These are phyloP conservation scores for Elephantulus edwardii DNA, from an alignment of 2,113 vertebrate species.

Conservation along the genomic window DNA sequence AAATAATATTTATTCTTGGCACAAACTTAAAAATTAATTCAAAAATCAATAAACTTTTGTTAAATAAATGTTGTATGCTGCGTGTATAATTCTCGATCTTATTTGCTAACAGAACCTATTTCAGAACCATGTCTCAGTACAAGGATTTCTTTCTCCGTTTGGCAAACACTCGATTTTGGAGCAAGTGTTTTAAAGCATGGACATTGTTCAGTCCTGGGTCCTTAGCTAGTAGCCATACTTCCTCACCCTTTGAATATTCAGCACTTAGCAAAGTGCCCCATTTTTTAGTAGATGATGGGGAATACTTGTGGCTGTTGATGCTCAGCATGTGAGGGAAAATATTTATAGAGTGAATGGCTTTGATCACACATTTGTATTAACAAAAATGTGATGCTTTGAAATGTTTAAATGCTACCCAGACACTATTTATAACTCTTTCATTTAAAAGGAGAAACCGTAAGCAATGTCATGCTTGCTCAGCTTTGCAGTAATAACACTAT, in stretches of 20 bases:
- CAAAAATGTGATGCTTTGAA: conserved; percentile 47
- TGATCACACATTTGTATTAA: conserved; percentile 57
- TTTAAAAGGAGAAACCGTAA: conserved; percentile 57
- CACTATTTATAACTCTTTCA: conserved; percentile 44
- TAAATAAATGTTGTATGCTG: not conserved
- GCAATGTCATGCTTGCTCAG: conserved; percentile 47
- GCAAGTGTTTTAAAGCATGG: not conserved
- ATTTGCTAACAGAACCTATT: conserved; percentile 1
- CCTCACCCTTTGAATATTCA: not conserved
- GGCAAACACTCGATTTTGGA: conserved; percentile 2
- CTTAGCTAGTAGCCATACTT: not conserved
- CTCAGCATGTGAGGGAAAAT: conserved; percentile 15
- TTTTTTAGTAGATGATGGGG: not conserved
- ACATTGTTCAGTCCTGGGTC: not conserved
- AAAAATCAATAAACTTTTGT: conserved; percentile 15
- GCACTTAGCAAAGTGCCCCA: not conserved
- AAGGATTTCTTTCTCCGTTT: not conserved
- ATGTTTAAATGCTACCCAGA: conserved; percentile 49
- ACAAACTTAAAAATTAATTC: no score
- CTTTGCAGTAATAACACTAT: conserved; percentile 46
- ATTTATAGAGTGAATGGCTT: conserved; percentile 47
- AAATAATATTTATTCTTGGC: not conserved
- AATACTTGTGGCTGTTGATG: not conserved
- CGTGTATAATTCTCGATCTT: not conserved
- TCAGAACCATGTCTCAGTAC: not conserved